Percentiles rank a stretch among this genome's conserved stretches.
phyloP scores from a whole-genome alignment of 2,888 invertebrate species.

The Drosophila neotestacea region DNA sequence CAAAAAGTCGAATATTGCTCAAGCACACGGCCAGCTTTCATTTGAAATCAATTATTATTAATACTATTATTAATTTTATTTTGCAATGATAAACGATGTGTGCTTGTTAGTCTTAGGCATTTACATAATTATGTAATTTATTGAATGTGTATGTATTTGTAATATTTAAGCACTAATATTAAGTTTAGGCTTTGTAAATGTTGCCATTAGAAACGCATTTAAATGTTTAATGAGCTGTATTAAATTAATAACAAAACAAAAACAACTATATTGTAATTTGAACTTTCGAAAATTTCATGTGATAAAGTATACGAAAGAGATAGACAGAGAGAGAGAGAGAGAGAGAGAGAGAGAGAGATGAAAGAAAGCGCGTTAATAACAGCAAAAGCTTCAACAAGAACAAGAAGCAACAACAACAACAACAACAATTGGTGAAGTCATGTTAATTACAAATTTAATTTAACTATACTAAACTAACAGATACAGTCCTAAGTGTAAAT shows the following conservation, averaged over 20 bases:
- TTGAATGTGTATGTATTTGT: slow-evolving; percentile 54
- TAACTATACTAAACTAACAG: slow-evolving; percentile 58
- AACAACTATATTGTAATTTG: slow-evolving; percentile 61
- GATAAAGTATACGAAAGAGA: slow-evolving; percentile 74
- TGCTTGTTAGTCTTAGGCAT: slow-evolving; percentile 57
- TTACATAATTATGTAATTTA: slow-evolving; percentile 63
- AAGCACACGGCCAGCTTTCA: slow-evolving; percentile 56
- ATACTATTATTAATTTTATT: not conserved
- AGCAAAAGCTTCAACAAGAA: slow-evolving; percentile 28
- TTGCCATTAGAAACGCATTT: slow-evolving; percentile 79
- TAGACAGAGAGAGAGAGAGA: slow-evolving; percentile 16
- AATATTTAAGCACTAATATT: slow-evolving; percentile 55
- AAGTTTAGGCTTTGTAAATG: slow-evolving; percentile 78
- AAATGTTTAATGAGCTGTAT: slow-evolving; percentile 60
- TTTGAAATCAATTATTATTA: slow-evolving; percentile 19
- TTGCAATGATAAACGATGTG: slow-evolving; percentile 38
- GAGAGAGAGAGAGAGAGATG: slow-evolving; percentile 16
- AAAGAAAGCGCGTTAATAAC: slow-evolving; percentile 25
- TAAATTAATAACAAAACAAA: slow-evolving; percentile 34
- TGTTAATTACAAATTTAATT: slow-evolving; percentile 72
- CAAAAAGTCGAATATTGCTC: slow-evolving; percentile 82
- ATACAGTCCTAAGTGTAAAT: slow-evolving; percentile 63
- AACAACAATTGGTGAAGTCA: slow-evolving; percentile 52
- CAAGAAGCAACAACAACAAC: slow-evolving; percentile 29
- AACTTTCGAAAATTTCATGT: slow-evolving; percentile 79